Percentiles rank a stretch among this genome's conserved stretches.
Evolutionary conservation across 1,140 invertebrate species (phyloP).

Genomic region (Aphaenogaster rudis): DNA sequence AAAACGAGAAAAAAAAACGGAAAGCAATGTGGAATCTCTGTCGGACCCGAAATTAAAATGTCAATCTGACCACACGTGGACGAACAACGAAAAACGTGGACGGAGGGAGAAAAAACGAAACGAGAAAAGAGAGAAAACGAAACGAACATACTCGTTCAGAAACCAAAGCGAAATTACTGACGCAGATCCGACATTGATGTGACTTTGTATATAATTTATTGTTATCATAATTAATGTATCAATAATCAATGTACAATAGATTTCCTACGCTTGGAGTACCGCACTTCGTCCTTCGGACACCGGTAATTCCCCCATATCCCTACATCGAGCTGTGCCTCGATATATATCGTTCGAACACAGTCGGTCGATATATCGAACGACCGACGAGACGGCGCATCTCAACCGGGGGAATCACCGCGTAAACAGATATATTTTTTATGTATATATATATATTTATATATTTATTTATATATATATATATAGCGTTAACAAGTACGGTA

Average conservation of each 20-base stretch:
- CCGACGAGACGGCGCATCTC: slow-evolving; percentile 34
- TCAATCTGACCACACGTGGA: slow-evolving; percentile 20
- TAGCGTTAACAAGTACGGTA: slow-evolving; percentile 77
- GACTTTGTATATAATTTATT: slow-evolving; percentile 87
- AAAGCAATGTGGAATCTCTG: slow-evolving; percentile 42
- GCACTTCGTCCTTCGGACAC: slow-evolving; percentile 67
- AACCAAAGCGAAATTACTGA: slow-evolving; percentile 67
- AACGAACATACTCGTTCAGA: background rate
- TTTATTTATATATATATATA: slow-evolving; percentile 54
- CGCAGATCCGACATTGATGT: slow-evolving; percentile 59
- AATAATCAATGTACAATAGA: slow-evolving; percentile 87
- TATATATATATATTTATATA: slow-evolving; percentile 64
- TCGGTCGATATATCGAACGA: slow-evolving; percentile 39
- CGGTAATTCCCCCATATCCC: slow-evolving; percentile 64
- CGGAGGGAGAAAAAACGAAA: slow-evolving; percentile 18
- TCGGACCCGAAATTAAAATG: slow-evolving; percentile 50
- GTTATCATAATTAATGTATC: slow-evolving; percentile 86
- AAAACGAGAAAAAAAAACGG: slow-evolving; percentile 20
- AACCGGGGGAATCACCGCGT: slow-evolving; percentile 70
- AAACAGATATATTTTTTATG: slow-evolving; percentile 66
- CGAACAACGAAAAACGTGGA: background rate
- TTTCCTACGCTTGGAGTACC: slow-evolving; percentile 84
- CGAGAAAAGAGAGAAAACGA: slow-evolving; percentile 29
- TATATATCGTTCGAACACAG: slow-evolving; percentile 61
- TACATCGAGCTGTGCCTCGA: slow-evolving; percentile 42